phyloP scores from a whole-genome alignment of 1,140 invertebrate species.

The Lepidurus couesii region DNA sequence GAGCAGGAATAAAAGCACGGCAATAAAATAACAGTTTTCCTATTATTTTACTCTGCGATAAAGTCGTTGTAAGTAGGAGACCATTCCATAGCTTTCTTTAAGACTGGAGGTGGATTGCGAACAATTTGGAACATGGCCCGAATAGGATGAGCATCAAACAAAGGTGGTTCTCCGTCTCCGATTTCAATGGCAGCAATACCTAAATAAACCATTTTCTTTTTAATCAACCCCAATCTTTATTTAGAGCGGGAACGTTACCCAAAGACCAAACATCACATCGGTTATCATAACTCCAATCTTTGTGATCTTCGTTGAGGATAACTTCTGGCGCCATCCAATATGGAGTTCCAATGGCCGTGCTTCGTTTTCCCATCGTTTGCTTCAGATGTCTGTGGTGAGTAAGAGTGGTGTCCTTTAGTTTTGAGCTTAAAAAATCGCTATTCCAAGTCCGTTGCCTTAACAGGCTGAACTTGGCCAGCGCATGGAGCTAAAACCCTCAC shows the following conservation, averaged over 20 bases:
- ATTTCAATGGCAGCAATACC: slow-evolving; percentile 84
- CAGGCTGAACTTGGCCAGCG: neutral
- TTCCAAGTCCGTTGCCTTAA: neutral
- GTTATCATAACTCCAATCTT: slow-evolving; percentile 59
- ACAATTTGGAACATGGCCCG: slow-evolving; percentile 79
- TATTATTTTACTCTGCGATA: slow-evolving; percentile 60
- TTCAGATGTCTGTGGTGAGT: slow-evolving; percentile 57
- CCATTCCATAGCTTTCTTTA: slow-evolving; percentile 68
- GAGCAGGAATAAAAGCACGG: neutral
- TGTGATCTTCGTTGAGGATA: slow-evolving; percentile 52
- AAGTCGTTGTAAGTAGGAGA: slow-evolving; percentile 74
- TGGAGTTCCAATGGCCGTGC: slow-evolving; percentile 74
- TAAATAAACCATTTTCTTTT: slow-evolving; percentile 34
- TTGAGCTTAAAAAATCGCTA: neutral
- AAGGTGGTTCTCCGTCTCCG: slow-evolving; percentile 78
- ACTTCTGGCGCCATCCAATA: slow-evolving; percentile 90
- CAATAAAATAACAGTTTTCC: neutral
- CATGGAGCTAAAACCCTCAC: slow-evolving; percentile 43
- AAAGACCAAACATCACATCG: slow-evolving; percentile 84
- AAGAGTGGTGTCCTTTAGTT: neutral
- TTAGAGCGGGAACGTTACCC: slow-evolving; percentile 49
- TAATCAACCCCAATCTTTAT: neutral
- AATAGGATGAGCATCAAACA: slow-evolving; percentile 77
- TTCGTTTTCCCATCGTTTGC: slow-evolving; percentile 60
- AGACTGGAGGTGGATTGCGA: slow-evolving; percentile 73